Conservation (phyloP, 2,113 vertebrate species). For the Vanacampus margaritifer region DNA sequence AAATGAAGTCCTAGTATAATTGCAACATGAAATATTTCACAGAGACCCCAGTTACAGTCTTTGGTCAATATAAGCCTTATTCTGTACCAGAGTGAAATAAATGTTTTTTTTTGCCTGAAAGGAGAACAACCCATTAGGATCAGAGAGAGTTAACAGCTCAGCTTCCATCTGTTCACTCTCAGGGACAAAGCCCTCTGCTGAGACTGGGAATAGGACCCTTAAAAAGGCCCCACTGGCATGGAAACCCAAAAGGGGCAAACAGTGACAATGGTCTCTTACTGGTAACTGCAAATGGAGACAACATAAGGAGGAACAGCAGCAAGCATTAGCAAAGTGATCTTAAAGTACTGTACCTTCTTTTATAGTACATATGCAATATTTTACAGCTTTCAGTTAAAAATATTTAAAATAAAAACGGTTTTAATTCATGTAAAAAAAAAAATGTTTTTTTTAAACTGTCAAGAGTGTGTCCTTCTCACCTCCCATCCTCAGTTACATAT, state of each 20-base stretch:
- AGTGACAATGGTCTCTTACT: neutral
- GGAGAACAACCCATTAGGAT: constrained; percentile 36
- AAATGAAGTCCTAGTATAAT: no score
- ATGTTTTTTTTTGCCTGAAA: constrained; percentile 25
- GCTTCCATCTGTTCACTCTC: constrained; percentile 19
- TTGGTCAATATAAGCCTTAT: constrained; percentile 1
- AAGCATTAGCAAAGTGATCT: neutral
- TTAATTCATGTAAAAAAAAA: neutral
- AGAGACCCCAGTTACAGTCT: neutral
- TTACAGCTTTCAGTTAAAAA: neutral
- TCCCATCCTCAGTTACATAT: constrained; percentile 75
- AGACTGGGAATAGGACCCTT: constrained; percentile 20
- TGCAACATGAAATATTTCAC: neutral
- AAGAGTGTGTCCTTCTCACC: constrained; percentile 75
- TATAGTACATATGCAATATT: neutral
- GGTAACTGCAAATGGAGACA: neutral
- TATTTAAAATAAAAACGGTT: neutral
- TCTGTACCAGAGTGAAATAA: constrained; percentile 7
- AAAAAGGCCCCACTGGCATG: constrained; percentile 34
- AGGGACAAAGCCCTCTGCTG: constrained; percentile 39
- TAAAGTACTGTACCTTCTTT: neutral
- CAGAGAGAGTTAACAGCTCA: constrained; percentile 26
- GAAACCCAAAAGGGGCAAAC: constrained; percentile 20
- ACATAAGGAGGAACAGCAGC: neutral
- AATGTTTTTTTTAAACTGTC: no score